Evolutionary conservation across 1,140 invertebrate species (phyloP).

Genomic region (Stegodyphus mimosarum): DNA sequence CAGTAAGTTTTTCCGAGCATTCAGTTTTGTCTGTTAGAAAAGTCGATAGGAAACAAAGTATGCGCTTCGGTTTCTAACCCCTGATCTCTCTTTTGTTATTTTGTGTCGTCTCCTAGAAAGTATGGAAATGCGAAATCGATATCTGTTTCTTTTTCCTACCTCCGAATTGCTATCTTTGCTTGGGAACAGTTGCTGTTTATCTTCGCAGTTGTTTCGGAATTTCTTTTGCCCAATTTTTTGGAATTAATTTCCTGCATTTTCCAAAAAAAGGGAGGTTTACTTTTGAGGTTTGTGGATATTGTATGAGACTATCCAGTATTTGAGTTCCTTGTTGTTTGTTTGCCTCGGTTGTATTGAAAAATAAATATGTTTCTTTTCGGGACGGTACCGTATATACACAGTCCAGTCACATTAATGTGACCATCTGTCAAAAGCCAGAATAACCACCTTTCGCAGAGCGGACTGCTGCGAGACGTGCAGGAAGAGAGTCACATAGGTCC

Average conservation of each 20-base stretch:
- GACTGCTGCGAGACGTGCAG: too few relatives aligned
- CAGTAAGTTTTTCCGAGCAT: neutral
- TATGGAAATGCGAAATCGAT: conserved; percentile 57
- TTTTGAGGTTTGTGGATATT: too few relatives aligned
- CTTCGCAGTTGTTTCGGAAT: neutral
- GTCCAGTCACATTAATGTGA: too few relatives aligned
- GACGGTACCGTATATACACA: too few relatives aligned
- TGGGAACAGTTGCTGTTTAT: neutral
- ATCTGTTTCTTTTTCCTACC: neutral
- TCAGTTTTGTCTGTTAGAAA: neutral
- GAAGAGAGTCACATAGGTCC: too few relatives aligned
- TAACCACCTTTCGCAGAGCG: too few relatives aligned
- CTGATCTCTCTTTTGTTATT: conserved; percentile 35
- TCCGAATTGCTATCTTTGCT: neutral
- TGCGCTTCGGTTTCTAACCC: conserved; percentile 13
- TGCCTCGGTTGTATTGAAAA: too few relatives aligned
- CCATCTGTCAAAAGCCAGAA: too few relatives aligned
- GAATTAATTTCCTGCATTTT: neutral
- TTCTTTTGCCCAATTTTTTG: neutral
- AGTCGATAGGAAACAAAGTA: conserved; percentile 2
- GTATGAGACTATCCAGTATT: too few relatives aligned
- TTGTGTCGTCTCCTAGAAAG: conserved; percentile 2
- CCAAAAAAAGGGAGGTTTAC: too few relatives aligned
- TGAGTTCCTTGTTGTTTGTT: too few relatives aligned
- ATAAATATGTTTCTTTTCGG: too few relatives aligned